Conservation (phyloP, 2,797 vertebrate genomes). For the Erpetoichthys calabaricus region DNA sequence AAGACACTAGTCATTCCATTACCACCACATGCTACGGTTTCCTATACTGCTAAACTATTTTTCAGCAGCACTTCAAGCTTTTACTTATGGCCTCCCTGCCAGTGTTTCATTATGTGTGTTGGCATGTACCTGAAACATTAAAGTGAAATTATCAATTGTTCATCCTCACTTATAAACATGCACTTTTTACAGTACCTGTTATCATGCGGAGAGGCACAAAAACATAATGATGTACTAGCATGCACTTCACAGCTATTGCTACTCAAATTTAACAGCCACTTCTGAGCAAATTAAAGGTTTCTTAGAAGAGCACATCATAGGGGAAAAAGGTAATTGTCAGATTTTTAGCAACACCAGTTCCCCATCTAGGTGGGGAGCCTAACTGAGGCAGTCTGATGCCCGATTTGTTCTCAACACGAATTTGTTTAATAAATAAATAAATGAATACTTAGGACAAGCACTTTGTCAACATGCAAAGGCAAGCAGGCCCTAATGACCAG, state of each 20-base stretch:
- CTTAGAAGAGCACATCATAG: not conserved
- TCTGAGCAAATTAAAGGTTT: not conserved
- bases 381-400: conserved; percentile 1
- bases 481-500: too few species aligned
- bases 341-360: conserved; percentile 19
- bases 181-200: conserved; percentile 15
- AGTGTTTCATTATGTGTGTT: conserved; percentile 17
- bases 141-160: conserved; percentile 10
- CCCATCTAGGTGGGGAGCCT: not conserved
- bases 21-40: too few species aligned
- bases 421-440: too few species aligned
- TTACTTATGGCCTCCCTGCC: conserved; percentile 6
- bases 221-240: conserved; percentile 17
- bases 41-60: not conserved
- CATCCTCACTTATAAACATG: conserved; percentile 18
- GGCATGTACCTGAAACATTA: conserved; percentile 18
- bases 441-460: too few species aligned
- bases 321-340: conserved; percentile 14
- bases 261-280: conserved; percentile 14
- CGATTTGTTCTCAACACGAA: too few species aligned
- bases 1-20: too few species aligned
- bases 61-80: not conserved
- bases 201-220: conserved; percentile 19
- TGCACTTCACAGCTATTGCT: conserved; percentile 22
- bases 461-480: too few species aligned